phyloP scores from a whole-genome alignment of 2,888 invertebrate genomes.

The Machimus atricapillus region DNA sequence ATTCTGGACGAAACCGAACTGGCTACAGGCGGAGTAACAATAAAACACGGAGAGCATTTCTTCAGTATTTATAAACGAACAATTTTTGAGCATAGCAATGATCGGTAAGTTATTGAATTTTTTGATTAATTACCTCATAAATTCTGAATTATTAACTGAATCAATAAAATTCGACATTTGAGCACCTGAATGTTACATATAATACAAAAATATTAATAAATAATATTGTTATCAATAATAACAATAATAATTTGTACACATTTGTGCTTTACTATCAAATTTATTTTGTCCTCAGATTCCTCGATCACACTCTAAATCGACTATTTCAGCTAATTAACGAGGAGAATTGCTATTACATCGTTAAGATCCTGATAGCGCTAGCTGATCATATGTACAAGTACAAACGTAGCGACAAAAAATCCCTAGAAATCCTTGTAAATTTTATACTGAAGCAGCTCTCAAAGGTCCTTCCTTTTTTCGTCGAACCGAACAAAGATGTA shows the following conservation, averaged over 20 bases:
- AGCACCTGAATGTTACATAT: no score
- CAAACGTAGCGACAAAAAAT: slow-evolving; percentile 46
- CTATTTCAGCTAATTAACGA: slow-evolving; percentile 49
- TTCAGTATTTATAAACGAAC: slow-evolving; percentile 53
- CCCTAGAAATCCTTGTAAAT: slow-evolving; percentile 49
- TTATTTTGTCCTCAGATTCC: slow-evolving; percentile 42
- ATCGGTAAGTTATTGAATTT: background rate
- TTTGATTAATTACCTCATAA: background rate
- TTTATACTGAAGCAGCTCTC: slow-evolving; percentile 49
- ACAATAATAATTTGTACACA: no score
- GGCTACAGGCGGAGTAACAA: slow-evolving; percentile 39
- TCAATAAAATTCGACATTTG: no score
- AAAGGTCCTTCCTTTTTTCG: slow-evolving; percentile 29
- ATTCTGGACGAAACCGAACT: slow-evolving; percentile 46
- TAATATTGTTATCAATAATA: no score
- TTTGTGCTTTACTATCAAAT: background rate
- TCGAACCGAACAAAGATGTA: slow-evolving; percentile 31
- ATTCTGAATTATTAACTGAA: no score
- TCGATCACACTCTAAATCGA: slow-evolving; percentile 50
- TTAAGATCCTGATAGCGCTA: slow-evolving; percentile 55
- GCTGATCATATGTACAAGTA: slow-evolving; percentile 52
- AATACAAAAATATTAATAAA: no score
- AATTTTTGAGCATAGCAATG: slow-evolving; percentile 51
- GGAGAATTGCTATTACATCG: slow-evolving; percentile 51
- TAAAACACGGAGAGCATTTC: slow-evolving; percentile 59